Evolutionary conservation across 2,113 vertebrate species (phyloP), one percentile per base, ranked within the genome.

Genomic region (Sminthopsis crassicaudata): DNA sequence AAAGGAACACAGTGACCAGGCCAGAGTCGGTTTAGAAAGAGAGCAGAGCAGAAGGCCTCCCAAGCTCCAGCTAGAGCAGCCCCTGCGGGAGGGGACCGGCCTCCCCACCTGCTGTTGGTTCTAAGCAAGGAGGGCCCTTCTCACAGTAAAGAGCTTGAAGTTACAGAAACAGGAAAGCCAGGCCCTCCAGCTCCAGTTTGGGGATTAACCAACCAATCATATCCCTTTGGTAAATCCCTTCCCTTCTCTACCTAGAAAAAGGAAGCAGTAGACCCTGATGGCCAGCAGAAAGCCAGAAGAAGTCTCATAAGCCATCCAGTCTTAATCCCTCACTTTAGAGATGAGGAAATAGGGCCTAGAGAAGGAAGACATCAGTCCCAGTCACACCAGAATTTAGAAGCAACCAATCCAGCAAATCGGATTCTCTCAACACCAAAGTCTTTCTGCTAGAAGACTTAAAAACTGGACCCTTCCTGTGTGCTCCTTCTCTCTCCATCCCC

Each of bases 1-100:
- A 89, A 95, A 95, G 95, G 55, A 4, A 89, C n/a, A 53, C 52
- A 53, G 50, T 42, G 67, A 42, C 19, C 67, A 84, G n/a, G n/a
- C 67, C 42, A 6, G 7, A 42, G 16, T 84, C 36, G 10, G n/a
- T 84, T 84, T 84, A 84, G 67, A 42, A 84, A 84, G 67, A 11
- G 57, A 42, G n/a, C 16, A 8, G 67, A 76, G 36, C 67, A 76
- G 36, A n/a, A 76, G 36, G 14, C 67, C 16, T n/a, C 36, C 67
- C n/a, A 14, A 67, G 30, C 60, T 67, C 30, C 60, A 67, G 30
- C 3, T 12, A 12, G 14, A 11, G 14, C 57, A 30, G 11, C 57
- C 27, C 27, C 11, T 30, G 27, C 27, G 11, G 30, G 27, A 60
- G 27, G 27, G 57, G 2, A 27, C 2, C 3, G 36, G 16, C 67